Conservation (phyloP, 1,140 invertebrate species). For the Contarinia nasturtii region DNA sequence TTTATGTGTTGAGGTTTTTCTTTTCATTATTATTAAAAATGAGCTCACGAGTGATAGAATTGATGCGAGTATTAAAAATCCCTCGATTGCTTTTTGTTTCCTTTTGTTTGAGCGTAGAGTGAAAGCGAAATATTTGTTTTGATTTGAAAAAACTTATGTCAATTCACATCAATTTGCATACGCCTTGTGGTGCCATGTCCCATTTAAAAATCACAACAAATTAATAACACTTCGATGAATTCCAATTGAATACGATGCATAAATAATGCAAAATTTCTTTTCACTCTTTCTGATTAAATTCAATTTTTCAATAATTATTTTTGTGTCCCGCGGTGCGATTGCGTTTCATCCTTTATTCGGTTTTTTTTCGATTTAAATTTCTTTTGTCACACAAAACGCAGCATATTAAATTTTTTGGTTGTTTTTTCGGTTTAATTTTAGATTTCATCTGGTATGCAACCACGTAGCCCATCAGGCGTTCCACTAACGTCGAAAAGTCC, state of each 20-base stretch:
- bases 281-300: background rate
- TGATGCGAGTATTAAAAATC: too few relatives aligned
- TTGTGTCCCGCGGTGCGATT: background rate
- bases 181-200: background rate
- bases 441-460: slow-evolving; percentile 26
- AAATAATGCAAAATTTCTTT: background rate
- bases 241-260: background rate
- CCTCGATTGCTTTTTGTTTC: too few relatives aligned
- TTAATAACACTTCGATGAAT: slow-evolving; percentile 1
- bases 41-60: too few relatives aligned
- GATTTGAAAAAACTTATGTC: too few relatives aligned
- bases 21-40: too few relatives aligned
- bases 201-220: background rate
- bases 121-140: too few relatives aligned
- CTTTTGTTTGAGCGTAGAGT: too few relatives aligned
- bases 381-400: too few relatives aligned
- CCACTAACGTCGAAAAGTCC: slow-evolving; percentile 23
- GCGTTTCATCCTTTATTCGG: background rate
- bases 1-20: too few relatives aligned
- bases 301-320: background rate
- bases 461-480: slow-evolving; percentile 22
- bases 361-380: background rate
- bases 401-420: slow-evolving; percentile 2
- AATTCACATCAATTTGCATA: too few relatives aligned
- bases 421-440: slow-evolving; percentile 6